Evolutionary conservation across 1,140 invertebrate genomes (phyloP).

Genomic region (Streblospio benedicti): DNA sequence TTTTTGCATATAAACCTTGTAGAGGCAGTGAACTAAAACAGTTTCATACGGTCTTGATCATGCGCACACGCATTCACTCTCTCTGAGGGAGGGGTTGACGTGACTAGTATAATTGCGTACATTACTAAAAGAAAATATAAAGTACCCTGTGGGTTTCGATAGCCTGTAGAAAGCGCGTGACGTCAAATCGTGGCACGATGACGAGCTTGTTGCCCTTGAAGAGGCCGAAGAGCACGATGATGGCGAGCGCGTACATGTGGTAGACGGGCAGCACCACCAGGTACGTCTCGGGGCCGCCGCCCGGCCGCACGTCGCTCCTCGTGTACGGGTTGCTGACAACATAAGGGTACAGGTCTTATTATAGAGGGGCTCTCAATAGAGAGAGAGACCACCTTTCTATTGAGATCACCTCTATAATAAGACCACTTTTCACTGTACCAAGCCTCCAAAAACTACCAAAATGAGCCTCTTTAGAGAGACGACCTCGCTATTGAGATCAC

Average conservation of each 20-base stretch:
- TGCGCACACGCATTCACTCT: no score
- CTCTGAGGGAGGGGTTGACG: no score
- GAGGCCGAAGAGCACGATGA: neutral
- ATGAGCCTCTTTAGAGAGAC: no score
- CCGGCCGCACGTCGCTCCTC: no score
- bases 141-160: constrained; percentile 9
- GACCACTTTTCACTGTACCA: no score
- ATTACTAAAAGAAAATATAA: no score
- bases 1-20: no score
- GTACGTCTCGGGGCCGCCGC: neutral
- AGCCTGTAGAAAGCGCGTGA: constrained; percentile 3
- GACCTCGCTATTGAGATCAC: no score
- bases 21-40: no score
- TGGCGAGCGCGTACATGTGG: constrained; percentile 8
- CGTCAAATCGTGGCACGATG: constrained; percentile 4
- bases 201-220: neutral
- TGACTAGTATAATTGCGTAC: no score
- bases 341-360: neutral
- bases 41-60: no score
- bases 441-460: neutral
- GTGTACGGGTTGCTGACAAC: no score
- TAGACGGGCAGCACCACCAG: constrained; percentile 8
- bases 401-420: neutral
- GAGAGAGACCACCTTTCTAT: neutral
- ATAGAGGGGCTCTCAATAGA: neutral